Evolutionary conservation across 2,888 invertebrate genomes (phyloP).

Genomic region (Apodemia mormo): DNA sequence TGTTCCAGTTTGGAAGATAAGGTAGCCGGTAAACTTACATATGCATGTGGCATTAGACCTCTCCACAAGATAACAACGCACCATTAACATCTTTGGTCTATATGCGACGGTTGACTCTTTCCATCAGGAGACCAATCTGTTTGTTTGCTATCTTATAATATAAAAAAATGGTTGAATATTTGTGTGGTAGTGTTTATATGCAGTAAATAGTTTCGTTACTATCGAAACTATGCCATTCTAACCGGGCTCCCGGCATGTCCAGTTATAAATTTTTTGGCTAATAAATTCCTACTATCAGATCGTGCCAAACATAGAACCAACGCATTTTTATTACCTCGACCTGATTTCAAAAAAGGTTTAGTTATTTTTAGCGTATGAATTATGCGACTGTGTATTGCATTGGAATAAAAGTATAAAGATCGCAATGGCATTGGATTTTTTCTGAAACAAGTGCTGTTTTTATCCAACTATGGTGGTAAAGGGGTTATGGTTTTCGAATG

Average conservation of each 20-base stretch:
- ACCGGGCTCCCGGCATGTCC: constrained; percentile 29
- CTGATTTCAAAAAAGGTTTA: constrained; percentile 50
- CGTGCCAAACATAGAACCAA: constrained; percentile 43
- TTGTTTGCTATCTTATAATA: too few relatives aligned
- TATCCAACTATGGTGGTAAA: too few relatives aligned
- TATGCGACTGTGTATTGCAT: constrained; percentile 44
- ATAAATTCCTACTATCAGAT: constrained; percentile 38
- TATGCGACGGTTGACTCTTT: too few relatives aligned
- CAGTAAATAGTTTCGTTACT: constrained; percentile 14
- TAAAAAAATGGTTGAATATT: background rate
- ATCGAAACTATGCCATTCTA: constrained; percentile 25
- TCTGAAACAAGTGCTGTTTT: too few relatives aligned
- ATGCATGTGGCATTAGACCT: too few relatives aligned
- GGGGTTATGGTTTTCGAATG: too few relatives aligned
- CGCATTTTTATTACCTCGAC: constrained; percentile 57
- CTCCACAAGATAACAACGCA: too few relatives aligned
- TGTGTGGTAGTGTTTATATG: background rate
- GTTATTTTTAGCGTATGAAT: constrained; percentile 51
- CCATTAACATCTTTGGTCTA: too few relatives aligned
- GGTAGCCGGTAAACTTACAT: too few relatives aligned
- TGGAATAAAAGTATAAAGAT: background rate
- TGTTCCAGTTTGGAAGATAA: too few relatives aligned
- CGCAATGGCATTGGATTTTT: background rate
- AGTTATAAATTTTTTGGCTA: constrained; percentile 34
- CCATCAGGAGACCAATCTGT: too few relatives aligned